Conservation (phyloP, 1,140 invertebrate species). For the Dreissena polymorpha region DNA sequence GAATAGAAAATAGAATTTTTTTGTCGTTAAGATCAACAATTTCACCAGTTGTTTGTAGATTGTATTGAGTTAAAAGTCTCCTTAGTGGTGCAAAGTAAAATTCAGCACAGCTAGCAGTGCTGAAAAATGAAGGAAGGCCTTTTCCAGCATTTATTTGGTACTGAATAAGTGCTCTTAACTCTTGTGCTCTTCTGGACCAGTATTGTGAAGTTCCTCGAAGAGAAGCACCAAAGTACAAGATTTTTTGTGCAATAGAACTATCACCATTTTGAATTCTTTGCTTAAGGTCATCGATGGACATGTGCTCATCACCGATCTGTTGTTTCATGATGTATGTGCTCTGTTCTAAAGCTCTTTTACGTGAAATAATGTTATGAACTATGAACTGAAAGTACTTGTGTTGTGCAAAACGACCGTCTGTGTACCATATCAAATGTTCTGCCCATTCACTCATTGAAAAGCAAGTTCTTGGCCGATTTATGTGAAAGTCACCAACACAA, state of each 20-base stretch:
- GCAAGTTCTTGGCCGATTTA: slow-evolving; percentile 49
- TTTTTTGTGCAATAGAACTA: slow-evolving; percentile 49
- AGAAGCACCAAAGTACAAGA: slow-evolving; percentile 49
- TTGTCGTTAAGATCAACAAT: slow-evolving; percentile 13
- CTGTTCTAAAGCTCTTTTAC: slow-evolving; percentile 41
- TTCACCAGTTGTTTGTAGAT: not conserved
- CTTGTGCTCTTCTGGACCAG: slow-evolving; percentile 51
- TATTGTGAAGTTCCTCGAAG: slow-evolving; percentile 47
- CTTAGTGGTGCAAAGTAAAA: slow-evolving; percentile 48
- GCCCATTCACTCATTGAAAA: slow-evolving; percentile 55
- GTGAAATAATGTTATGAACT: slow-evolving; percentile 56
- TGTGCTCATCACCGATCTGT: slow-evolving; percentile 51
- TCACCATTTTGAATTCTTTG: slow-evolving; percentile 42
- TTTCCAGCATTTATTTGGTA: slow-evolving; percentile 53
- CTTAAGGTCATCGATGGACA: slow-evolving; percentile 44
- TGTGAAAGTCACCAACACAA: slow-evolving; percentile 48
- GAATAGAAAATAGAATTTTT: not conserved
- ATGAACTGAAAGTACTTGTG: slow-evolving; percentile 58
- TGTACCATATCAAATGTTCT: slow-evolving; percentile 56
- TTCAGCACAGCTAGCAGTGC: slow-evolving; percentile 55
- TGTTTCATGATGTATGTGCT: slow-evolving; percentile 46
- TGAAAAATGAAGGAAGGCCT: slow-evolving; percentile 47
- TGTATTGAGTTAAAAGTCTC: slow-evolving; percentile 8
- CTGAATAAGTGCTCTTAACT: slow-evolving; percentile 51
- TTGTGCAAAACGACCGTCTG: slow-evolving; percentile 54